Percentiles rank a stretch among this genome's conserved stretches.
These are phyloP conservation scores for Cyprinodon tularosa DNA, from an alignment of 2,113 vertebrate species.

Conservation along the genomic window DNA sequence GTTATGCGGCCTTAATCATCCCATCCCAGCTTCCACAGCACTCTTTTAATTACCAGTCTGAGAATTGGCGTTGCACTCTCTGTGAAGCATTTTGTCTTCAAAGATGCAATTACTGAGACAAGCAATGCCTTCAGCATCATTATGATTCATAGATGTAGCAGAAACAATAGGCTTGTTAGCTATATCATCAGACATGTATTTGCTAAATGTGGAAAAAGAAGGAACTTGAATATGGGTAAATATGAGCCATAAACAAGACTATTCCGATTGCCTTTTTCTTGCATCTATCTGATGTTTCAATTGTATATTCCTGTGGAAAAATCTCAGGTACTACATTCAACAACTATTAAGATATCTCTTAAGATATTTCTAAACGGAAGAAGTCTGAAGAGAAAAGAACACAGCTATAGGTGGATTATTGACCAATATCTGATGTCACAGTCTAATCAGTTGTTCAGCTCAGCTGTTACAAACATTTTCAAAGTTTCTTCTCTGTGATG, in stretches of 20 bases:
- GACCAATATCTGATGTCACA: not conserved
- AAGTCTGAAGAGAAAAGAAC: not conserved
- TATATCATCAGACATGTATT: constrained; percentile 23
- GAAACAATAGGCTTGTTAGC: constrained; percentile 38
- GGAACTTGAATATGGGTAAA: constrained; percentile 5
- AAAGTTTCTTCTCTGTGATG: too few relatives aligned
- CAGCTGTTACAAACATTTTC: too few relatives aligned
- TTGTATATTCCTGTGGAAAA: constrained; percentile 4
- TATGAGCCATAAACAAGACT: not conserved
- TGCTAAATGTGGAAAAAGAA: constrained; percentile 4
- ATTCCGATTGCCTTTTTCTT: not conserved
- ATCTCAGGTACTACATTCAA: not conserved
- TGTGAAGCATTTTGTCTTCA: constrained; percentile 51
- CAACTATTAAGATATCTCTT: not conserved
- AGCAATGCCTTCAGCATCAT: constrained; percentile 47
- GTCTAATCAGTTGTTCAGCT: too few relatives aligned
- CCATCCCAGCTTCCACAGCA: constrained; percentile 23
- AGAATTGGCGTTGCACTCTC: constrained; percentile 34
- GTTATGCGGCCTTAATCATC: constrained; percentile 49
- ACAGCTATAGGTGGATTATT: not conserved
- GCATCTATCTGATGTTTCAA: constrained; percentile 20
- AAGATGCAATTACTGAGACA: constrained; percentile 63
- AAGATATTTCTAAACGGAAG: not conserved
- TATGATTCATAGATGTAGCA: constrained; percentile 42
- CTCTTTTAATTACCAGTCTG: constrained; percentile 62